These are phyloP conservation scores for Patiria pectinifera DNA, from an alignment of 53 echinoderm and acorn worm genomes.

Conservation along the genomic window DNA sequence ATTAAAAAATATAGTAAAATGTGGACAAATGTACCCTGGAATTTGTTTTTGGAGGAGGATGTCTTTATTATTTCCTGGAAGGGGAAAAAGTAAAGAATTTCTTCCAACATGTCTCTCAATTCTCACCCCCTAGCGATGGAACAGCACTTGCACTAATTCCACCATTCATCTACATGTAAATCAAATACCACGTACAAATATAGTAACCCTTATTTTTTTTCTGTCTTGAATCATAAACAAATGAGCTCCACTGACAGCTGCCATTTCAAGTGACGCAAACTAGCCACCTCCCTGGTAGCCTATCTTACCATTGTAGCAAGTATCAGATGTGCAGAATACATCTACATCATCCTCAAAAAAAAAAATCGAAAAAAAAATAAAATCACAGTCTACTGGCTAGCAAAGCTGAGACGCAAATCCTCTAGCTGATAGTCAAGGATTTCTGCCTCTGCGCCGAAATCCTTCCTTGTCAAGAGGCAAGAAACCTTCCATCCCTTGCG, in stretches of 20 bases:
- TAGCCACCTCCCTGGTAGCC: background rate
- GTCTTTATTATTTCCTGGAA: no score
- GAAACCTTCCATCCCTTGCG: background rate
- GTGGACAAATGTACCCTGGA: no score
- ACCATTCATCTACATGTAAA: no score
- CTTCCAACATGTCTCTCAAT: no score
- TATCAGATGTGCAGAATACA: background rate
- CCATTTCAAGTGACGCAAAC: background rate
- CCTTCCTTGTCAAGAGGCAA: background rate
- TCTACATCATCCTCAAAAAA: background rate
- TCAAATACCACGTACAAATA: no score
- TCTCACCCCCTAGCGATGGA: no score
- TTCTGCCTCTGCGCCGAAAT: background rate
- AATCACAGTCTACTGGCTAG: background rate
- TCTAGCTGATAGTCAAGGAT: background rate
- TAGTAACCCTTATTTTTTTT: no score
- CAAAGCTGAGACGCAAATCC: background rate
- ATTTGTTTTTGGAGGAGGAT: no score
- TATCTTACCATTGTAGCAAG: background rate
- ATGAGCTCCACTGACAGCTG: background rate
- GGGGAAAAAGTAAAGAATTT: no score
- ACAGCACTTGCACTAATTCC: no score
- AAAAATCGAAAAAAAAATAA: background rate
- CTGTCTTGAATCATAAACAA: background rate
- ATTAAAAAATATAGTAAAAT: no score